A percentile compares a stretch with the other conserved stretches of the same genome.
Evolutionary conservation across 1,140 invertebrate species (phyloP).

Genomic region (Ganaspis sp.): DNA sequence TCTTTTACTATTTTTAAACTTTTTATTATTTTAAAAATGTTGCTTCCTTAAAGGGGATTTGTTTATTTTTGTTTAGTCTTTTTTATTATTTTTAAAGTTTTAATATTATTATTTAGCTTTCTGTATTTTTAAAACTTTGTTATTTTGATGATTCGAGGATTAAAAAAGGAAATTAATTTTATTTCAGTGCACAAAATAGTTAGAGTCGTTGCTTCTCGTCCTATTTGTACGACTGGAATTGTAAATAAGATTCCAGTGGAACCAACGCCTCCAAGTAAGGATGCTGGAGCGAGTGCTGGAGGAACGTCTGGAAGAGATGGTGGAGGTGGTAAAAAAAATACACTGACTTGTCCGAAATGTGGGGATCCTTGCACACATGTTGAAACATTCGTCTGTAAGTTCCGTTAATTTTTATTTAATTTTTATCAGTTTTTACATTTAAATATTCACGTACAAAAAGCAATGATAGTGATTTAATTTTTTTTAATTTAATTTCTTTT

Average conservation of each 20-base stretch:
- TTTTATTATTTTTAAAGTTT: too few species aligned
- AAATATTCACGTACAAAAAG: too few species aligned
- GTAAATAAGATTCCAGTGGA: conserved; percentile 69
- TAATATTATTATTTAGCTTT: too few species aligned
- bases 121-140: too few species aligned
- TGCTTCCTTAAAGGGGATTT: too few species aligned
- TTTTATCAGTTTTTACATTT: too few species aligned
- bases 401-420: conserved; percentile 29
- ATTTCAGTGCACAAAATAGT: conserved; percentile 71
- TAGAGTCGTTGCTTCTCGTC: conserved; percentile 65
- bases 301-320: conserved; percentile 58
- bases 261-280: conserved; percentile 68
- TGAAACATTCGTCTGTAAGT: conserved; percentile 95
- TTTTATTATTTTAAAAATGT: too few species aligned
- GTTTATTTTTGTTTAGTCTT: too few species aligned
- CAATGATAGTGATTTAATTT: too few species aligned
- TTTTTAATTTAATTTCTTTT: too few species aligned
- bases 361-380: conserved; percentile 97
- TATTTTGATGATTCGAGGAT: too few species aligned
- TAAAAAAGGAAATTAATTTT: background rate
- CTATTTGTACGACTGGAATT: conserved; percentile 59
- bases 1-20: too few species aligned
- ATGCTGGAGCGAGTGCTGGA: conserved; percentile 49
- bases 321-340: conserved; percentile 79
- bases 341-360: conserved; percentile 93